A percentile compares a stretch with the other conserved stretches of the same genome.
These are phyloP conservation scores for Drosophila jambulina DNA, from an alignment of 1,140 invertebrate species.

Conservation along the genomic window DNA sequence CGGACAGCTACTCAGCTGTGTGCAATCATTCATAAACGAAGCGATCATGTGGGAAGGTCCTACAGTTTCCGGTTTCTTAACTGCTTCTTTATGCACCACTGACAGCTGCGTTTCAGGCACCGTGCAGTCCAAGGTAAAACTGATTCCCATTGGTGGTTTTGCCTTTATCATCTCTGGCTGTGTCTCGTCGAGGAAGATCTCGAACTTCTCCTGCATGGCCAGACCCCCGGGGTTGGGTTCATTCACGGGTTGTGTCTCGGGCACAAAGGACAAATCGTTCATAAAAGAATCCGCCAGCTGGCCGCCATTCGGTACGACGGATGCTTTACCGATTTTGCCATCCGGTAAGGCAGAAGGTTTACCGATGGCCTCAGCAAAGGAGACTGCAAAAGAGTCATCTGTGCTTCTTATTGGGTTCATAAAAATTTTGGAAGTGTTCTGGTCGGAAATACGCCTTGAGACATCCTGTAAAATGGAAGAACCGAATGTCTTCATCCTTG, in stretches of 20 bases:
- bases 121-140: conserved; percentile 38
- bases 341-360: neutral
- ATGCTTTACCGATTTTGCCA: neutral
- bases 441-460: conserved; percentile 56
- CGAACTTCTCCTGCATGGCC: conserved; percentile 30
- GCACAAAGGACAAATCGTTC: conserved; percentile 68
- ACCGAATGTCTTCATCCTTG: conserved; percentile 32
- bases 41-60: conserved; percentile 37
- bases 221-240: neutral
- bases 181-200: conserved; percentile 64
- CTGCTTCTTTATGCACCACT: neutral
- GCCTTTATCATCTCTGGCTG: conserved; percentile 29
- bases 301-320: neutral
- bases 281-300: conserved; percentile 64
- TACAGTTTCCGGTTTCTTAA: conserved; percentile 7
- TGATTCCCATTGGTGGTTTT: conserved; percentile 2
- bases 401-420: conserved; percentile 15
- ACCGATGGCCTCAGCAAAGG: neutral
- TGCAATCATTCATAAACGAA: conserved; percentile 68
- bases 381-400: neutral
- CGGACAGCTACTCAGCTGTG: conserved; percentile 45
- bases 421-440: conserved; percentile 49
- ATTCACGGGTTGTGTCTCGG: conserved; percentile 54
- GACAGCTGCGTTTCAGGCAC: conserved; percentile 41
- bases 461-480: conserved; percentile 24